Evolutionary conservation across 92 coral and sea anemone genomes (phyloP).

Genomic region (Palythoa heliodiscus): DNA sequence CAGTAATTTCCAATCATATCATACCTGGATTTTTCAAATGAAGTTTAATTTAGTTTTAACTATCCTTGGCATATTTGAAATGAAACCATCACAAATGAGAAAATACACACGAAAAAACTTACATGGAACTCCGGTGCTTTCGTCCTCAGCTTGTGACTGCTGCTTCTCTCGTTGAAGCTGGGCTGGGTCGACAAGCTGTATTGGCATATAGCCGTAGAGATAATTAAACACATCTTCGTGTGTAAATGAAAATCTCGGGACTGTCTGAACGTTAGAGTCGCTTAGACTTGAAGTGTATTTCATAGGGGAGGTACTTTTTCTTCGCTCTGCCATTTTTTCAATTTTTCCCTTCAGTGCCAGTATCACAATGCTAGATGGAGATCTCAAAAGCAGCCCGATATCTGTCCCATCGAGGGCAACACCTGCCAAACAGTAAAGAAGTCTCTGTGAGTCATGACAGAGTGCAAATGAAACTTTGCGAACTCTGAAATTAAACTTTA

Average conservation of each 20-base stretch:
- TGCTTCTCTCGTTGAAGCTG: constrained; percentile 79
- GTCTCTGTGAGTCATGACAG: constrained; percentile 27
- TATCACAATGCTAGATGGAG: not conserved
- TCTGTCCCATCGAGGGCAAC: not conserved
- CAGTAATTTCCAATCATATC: too few species aligned
- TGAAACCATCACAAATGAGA: not conserved
- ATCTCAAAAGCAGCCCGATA: not conserved
- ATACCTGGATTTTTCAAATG: not conserved
- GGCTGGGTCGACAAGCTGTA: constrained; percentile 88
- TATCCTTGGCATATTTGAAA: not conserved
- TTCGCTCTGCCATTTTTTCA: constrained; percentile 29
- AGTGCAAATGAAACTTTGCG: constrained; percentile 41
- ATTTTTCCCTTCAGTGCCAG: not conserved
- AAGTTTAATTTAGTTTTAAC: not conserved
- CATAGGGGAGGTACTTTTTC: constrained; percentile 36
- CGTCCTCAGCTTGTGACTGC: constrained; percentile 56
- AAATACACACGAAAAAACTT: constrained; percentile 40
- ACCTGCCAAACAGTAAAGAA: constrained; percentile 40
- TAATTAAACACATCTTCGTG: constrained; percentile 83
- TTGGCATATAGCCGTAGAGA: constrained; percentile 90
- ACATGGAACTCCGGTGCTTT: constrained; percentile 61
- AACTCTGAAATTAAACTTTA: constrained; percentile 43
- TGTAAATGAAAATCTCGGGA: constrained; percentile 49
- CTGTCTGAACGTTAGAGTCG: constrained; percentile 43
- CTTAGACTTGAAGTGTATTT: constrained; percentile 37